Evolutionary conservation across 2,113 vertebrate species (phyloP), one percentile per base, ranked within the genome.

Genomic region (Semnopithecus entellus): DNA sequence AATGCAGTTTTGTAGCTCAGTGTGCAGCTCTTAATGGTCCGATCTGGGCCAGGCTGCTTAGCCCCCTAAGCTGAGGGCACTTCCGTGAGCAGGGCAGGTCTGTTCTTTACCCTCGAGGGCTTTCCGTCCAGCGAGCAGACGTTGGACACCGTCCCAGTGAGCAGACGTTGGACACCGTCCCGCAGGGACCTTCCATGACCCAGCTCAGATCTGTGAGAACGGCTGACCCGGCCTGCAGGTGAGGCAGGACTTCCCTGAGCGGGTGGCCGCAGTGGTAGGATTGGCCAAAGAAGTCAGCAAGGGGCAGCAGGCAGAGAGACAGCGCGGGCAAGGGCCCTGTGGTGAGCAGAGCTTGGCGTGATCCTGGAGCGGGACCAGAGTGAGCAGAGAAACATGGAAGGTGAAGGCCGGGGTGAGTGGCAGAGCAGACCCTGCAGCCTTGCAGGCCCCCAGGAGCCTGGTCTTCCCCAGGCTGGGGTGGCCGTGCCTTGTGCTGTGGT

Each of bases 111-210:
- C 66, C 61, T 35, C 20, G 1, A 22, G 9, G 4, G 1, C 22
- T 23, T 20, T 20, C 43, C 3, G 35, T 30, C 55, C 8, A 30
- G 16, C 0, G 0, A 22, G 79, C 50, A 52, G 73, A 32, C 0
- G 0, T 6, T 48, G 91, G 32, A 13, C 6, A 35, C 17, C 1
- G 17, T 17, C 27, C 59, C 16, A 40, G 40, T 40, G 0, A 22
- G 79, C 50, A 52, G 73, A 32, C 0, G 0, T 6, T 48, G 91
- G 32, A 13, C 5, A 35, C 17, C 1, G 17, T 18, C 27, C 59
- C 9, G 0, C 32, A 11, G 61, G 43, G 50, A 23, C 6, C 35
- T 35, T n/a, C 14, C 7, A 0, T 38, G n/a, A 8, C 2, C 6
- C 13, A 27, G 68, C 66, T 12, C 3, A 8, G 79, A 14, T 35